A percentile compares a stretch with the other conserved stretches of the same genome.
Conservation (phyloP, 2,113 vertebrate species). For the Copsychus sechellarum region DNA sequence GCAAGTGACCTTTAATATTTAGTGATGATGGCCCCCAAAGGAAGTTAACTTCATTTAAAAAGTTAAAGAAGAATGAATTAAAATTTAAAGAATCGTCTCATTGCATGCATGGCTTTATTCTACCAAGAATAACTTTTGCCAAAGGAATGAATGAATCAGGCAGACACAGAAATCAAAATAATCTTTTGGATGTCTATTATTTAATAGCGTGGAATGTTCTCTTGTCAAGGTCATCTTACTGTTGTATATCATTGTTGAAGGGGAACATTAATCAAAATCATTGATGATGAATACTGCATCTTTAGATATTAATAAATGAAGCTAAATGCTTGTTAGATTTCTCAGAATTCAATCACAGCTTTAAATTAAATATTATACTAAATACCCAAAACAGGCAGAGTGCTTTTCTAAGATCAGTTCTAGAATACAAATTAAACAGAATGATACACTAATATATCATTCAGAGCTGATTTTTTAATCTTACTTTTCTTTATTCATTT, state of each 20-base stretch:
- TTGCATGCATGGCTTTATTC: not conserved
- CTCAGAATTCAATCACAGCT: conserved; percentile 35
- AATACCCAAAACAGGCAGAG: not conserved
- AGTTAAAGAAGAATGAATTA: conserved; percentile 15
- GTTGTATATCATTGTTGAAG: conserved; percentile 9
- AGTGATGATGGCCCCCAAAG: not conserved
- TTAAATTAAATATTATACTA: conserved; percentile 55
- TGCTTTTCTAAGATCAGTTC: not conserved
- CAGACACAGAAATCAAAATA: conserved; percentile 16
- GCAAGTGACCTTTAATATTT: conserved; percentile 31
- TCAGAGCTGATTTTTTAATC: not conserved
- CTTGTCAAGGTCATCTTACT: conserved; percentile 26
- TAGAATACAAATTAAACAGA: conserved; percentile 11
- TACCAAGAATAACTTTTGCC: conserved; percentile 26
- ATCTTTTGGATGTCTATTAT: conserved; percentile 20
- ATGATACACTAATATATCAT: not conserved
- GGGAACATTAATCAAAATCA: conserved; percentile 49
- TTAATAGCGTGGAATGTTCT: not conserved
- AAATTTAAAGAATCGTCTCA: conserved; percentile 16
- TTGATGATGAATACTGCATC: conserved; percentile 15
- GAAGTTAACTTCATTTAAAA: not conserved
- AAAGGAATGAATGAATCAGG: conserved; percentile 29
- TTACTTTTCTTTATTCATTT: not conserved
- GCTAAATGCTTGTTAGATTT: conserved; percentile 44
- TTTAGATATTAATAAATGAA: conserved; percentile 49